Evolutionary conservation across 2,888 invertebrate species (phyloP).

Genomic region (Himalopsyche tibetana): DNA sequence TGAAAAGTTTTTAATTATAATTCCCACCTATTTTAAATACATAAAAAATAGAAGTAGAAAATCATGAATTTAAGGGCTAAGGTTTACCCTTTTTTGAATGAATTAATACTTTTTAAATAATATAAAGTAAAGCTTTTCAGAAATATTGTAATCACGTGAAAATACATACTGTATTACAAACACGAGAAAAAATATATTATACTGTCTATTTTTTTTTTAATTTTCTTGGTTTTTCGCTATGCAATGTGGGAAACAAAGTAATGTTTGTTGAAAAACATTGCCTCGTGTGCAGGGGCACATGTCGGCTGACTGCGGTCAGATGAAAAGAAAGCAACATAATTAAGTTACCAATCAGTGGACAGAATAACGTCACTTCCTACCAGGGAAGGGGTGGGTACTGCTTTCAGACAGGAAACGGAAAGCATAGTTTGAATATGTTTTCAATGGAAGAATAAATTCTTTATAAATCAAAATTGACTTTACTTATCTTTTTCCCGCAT

Average conservation of each 20-base stretch:
- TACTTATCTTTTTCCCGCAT: not conserved
- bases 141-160: no score
- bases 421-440: not conserved
- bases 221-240: not conserved
- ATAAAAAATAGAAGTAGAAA: no score
- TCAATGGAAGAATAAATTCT: not conserved
- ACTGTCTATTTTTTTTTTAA: not conserved
- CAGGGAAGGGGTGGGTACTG: not conserved
- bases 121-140: no score
- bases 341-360: conserved; percentile 65
- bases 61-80: no score
- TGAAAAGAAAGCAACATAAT: conserved; percentile 65
- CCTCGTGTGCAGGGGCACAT: conserved; percentile 70
- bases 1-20: no score
- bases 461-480: not conserved
- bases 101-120: no score
- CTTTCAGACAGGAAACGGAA: not conserved
- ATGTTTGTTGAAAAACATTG: conserved; percentile 2
- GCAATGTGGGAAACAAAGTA: conserved; percentile 1
- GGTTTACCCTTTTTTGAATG: no score
- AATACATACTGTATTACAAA: no score
- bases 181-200: not conserved
- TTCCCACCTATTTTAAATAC: no score
- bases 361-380: conserved; percentile 44
- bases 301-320: conserved; percentile 57